A percentile compares a stretch with the other conserved stretches of the same genome.
Conservation (phyloP, 2,797 vertebrate genomes). For the Tokudaia muenninki region DNA sequence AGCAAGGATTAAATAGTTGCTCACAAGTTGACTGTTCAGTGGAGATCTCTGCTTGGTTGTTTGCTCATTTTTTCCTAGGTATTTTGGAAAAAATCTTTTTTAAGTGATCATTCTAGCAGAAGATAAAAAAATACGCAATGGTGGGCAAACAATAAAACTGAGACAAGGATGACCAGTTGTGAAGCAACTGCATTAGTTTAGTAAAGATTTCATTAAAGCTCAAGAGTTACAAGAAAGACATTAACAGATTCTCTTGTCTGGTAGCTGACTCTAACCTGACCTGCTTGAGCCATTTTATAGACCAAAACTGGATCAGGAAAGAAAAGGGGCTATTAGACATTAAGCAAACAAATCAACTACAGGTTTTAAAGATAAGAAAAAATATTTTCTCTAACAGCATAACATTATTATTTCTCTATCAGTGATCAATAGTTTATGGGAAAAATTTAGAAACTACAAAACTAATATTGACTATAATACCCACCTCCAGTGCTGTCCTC, state of each 20-base stretch:
- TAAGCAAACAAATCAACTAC: neutral
- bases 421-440: neutral
- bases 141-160: neutral
- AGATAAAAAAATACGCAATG: neutral
- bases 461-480: neutral
- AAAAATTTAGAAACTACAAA: slow-evolving; percentile 19
- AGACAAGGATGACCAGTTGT: neutral
- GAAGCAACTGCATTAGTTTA: neutral
- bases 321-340: neutral
- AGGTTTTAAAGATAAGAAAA: slow-evolving; percentile 42
- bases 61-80: neutral
- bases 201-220: neutral
- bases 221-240: neutral
- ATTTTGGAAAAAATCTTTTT: neutral
- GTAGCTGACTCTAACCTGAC: neutral
- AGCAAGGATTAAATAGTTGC: neutral
- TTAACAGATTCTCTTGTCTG: neutral
- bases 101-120: neutral
- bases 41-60: neutral
- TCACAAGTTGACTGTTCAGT: neutral
- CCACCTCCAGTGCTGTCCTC: neutral
- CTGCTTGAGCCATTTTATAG: neutral
- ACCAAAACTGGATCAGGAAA: neutral
- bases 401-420: slow-evolving; percentile 40
- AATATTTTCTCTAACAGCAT: neutral